Base-by-base conservation (phyloP, 1,140 invertebrate genomes). In the Drosophila virilis region DNA sequence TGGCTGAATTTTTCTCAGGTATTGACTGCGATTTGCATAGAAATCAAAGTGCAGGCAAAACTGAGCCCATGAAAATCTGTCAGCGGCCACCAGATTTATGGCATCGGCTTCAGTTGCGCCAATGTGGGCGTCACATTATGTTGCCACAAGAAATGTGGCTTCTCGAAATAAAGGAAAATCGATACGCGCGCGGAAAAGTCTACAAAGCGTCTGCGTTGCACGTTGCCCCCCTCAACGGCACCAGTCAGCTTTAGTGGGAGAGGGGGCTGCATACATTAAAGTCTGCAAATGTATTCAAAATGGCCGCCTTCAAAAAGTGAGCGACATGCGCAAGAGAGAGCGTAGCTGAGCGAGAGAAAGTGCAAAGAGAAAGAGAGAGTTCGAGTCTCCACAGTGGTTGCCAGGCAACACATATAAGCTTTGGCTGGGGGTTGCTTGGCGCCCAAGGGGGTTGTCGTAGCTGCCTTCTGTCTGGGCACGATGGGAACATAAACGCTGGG, bases 21-120 rank as follows among this genome's bases (percentile, higher is more conserved):
- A 70, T 61, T 78, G 75, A 61, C 57, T 84, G 78, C 64, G 77
- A 89, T 88, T 89, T 89, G 85, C 85, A 90, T 89, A 77, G 78
- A 83, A 88, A 88, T 88, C 83, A 86, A 82, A 82, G 78, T 28
- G 17, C 22, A 48, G 32, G 52, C 64, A 57, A 28, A 28, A 28
- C 22, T 68, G 69, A 70, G 80, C 17, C 38, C 55, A 55, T 71
- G 48, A 38, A 65, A 66, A 60, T 72, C 77, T 84, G 80, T 84
- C 82, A 88, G 65, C 60, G 57, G 38, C 10, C 10, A 22, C 8
- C 59, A 72, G 85, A 88, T 89, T 90, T 90, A 89, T 88, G 84
- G 78, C 80, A 40, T 46, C 35, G 43, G 15, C 42, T 37, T 12
- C 62, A 54, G 38, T 45, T 57, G 43, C 35, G 46, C 35, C 58